Evolutionary conservation across 2,113 vertebrate species (phyloP).

Genomic region (Callocephalon fimbriatum): DNA sequence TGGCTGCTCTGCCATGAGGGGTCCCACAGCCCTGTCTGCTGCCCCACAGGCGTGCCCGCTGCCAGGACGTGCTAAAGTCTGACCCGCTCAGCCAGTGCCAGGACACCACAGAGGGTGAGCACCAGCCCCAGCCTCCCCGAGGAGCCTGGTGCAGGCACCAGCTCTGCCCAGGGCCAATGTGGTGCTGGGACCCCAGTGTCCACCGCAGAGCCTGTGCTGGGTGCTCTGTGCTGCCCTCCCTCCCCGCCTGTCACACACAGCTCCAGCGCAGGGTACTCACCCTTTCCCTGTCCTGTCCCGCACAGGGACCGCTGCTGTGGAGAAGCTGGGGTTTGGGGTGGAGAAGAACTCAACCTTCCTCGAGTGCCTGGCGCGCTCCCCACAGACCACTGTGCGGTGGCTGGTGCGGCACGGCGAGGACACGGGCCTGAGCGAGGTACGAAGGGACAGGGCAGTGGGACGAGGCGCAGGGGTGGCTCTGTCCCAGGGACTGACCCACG

Average conservation of each 20-base stretch:
- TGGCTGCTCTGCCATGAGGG: not conserved
- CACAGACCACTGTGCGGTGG: slow-evolving; percentile 78
- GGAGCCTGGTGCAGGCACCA: not conserved
- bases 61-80: slow-evolving; percentile 81
- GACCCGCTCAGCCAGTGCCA: slow-evolving; percentile 85
- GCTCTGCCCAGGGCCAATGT: not conserved
- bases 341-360: slow-evolving; percentile 87
- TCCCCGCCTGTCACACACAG: not conserved
- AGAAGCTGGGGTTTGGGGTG: slow-evolving; percentile 81
- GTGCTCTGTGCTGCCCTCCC: not conserved
- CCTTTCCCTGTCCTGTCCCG: not conserved
- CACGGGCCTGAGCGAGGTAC: slow-evolving; percentile 62
- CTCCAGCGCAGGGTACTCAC: not conserved
- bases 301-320: slow-evolving; percentile 12
- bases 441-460: not conserved
- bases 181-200: not conserved
- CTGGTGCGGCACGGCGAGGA: slow-evolving; percentile 40
- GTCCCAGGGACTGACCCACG: rapidly evolving
- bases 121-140: rapidly evolving
- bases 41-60: slow-evolving; percentile 74
- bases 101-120: slow-evolving; percentile 78
- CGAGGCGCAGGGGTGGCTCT: rapidly evolving
- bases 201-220: rapidly evolving
- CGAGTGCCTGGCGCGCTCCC: slow-evolving; percentile 78
- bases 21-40: not conserved